Conservation (phyloP, 2,113 vertebrate genomes). For the Microtus ochrogaster region DNA sequence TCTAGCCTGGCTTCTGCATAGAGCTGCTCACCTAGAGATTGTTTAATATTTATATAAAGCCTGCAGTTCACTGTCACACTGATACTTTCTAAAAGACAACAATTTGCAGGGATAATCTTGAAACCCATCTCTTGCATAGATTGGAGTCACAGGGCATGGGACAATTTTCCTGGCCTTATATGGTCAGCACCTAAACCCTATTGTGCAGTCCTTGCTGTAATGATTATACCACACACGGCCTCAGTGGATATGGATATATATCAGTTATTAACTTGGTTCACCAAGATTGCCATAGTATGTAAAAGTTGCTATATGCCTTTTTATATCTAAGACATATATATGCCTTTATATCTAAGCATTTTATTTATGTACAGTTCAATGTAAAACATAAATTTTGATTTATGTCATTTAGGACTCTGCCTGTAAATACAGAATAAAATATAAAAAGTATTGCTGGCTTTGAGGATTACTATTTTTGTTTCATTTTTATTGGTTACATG, state of each 20-base stretch:
- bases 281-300: slow-evolving; percentile 1
- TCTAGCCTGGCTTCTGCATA: neutral
- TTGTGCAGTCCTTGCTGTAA: neutral
- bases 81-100: neutral
- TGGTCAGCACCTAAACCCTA: neutral
- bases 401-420: neutral
- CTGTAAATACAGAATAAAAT: slow-evolving; percentile 34
- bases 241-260: neutral
- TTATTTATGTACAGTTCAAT: neutral
- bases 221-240: neutral
- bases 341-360: neutral
- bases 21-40: neutral
- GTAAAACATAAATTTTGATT: neutral
- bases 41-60: neutral
- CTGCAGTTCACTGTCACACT: neutral
- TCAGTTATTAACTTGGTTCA: neutral
- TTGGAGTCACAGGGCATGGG: neutral
- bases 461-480: neutral
- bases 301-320: neutral
- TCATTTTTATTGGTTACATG: neutral
- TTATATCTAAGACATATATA: too few relatives aligned
- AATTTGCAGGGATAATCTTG: neutral
- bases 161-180: neutral
- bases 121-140: neutral
- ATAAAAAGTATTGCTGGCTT: neutral